phyloP scores from a whole-genome alignment of 2,888 invertebrate species.

The Orthonychiurus folsomi region DNA sequence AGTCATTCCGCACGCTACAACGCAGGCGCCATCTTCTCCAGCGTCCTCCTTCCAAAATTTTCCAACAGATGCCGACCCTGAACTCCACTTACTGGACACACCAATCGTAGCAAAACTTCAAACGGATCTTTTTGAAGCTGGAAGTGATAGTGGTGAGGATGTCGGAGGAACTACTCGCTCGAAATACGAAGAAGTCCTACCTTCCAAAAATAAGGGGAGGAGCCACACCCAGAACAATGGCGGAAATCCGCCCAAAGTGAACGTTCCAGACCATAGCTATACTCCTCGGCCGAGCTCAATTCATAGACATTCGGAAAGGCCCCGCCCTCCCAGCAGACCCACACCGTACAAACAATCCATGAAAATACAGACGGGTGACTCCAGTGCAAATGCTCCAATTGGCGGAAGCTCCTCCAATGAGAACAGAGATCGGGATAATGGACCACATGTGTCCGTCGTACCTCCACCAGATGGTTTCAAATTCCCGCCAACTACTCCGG shows the following conservation, averaged over 20 bases:
- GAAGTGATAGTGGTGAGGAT: constrained; percentile 11
- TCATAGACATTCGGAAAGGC: not conserved
- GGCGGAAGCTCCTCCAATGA: not conserved
- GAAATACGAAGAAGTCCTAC: not conserved
- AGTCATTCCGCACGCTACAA: not conserved
- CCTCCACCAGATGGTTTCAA: not conserved
- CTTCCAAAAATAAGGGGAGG: too few species aligned
- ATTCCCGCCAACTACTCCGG: not conserved
- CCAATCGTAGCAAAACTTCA: constrained; percentile 20
- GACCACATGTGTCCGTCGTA: not conserved
- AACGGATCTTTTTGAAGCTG: constrained; percentile 19
- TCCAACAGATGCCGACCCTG: not conserved
- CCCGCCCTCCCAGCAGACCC: too few species aligned
- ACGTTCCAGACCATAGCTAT: constrained; percentile 11
- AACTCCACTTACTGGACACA: constrained; percentile 3
- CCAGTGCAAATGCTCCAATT: not conserved
- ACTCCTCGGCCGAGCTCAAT: not conserved
- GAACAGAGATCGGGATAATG: not conserved
- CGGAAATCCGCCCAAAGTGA: not conserved
- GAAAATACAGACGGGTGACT: not conserved
- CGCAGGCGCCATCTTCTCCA: not conserved
- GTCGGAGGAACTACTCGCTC: not conserved
- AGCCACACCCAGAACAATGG: too few species aligned
- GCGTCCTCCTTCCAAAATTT: not conserved
- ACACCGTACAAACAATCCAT: not conserved